Base-by-base conservation (phyloP, 1,140 invertebrate species). In the Monochamus saltuarius region DNA sequence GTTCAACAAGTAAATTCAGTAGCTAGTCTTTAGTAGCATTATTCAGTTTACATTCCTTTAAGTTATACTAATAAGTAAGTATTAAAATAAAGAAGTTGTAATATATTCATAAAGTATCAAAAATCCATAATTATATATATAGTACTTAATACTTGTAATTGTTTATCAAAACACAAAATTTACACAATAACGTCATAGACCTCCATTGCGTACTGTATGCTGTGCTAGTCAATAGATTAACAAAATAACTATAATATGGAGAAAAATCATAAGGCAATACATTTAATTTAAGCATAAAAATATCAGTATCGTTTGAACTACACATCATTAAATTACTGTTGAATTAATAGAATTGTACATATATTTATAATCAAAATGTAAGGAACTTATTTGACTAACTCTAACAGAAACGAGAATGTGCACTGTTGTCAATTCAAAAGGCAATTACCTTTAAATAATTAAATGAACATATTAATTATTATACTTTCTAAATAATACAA, bases 191-290 rank as follows among this genome's bases (percentile, higher is more conserved):
- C 67, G 56, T 62, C 56, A 73, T 57, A 69, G 51, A 69, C 70
- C 73, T 73, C 70, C 71, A 73, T 72, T 75, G 67, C 73, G 72
- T 75, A 73, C 72, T 62, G 55, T 66, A 62, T 66, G 16, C 36
- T 56, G 51, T 59, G 56, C 56, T 19, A 46, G 66, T 70, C 68
- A 72, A 67, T 53, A 57, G 19, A 8, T 16, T 14, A 43, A 43
- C n/a, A 62, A 39, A 45, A 37, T 60, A 50, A 10, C n/a, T n/a
- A 56, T 19, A 61, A 13, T 42, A 10, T n/a, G 22, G 36, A n/a
- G 29, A 11, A 2, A 29, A 2, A 8, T 11, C 3, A n/a, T 16
- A 1, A 39, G 17, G n/a, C 37, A 59, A 51, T 34, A 2, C 4
- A 8, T 36, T n/a, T 19, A 45, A 36, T 36, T 47, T 2, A 4